Base-by-base conservation (phyloP, 2,113 vertebrate species). In the Menidia beryllina region DNA sequence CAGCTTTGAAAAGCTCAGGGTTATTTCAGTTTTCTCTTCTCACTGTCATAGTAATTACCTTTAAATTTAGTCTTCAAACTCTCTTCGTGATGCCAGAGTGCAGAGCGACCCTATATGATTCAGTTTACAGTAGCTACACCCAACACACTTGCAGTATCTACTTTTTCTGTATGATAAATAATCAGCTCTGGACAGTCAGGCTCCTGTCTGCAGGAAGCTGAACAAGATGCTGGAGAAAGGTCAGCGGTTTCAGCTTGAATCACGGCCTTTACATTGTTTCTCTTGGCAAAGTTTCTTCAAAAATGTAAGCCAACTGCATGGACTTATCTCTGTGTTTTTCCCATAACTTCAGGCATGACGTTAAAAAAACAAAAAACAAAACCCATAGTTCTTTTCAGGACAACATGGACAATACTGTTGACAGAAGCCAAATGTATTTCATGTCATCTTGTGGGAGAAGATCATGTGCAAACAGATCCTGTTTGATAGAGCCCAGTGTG, bases 21-120 rank as follows among this genome's bases (percentile, higher is more conserved):
- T 92, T 93, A 90, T 93, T 92, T 93, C 85, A 90, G 89, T 88
- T 89, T 91, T 91, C 79, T 89, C 88, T 88, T 71, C 81, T 91
- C 70, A 85, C 88, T 93, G 87, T 94, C 92, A 92, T 93, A 94
- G 92, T 86, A 94, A 92, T 94, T 94, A 93, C 90, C 91, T 92
- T 94, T 93, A 94, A 93, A 94, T 93, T 94, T 94, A 94, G 93
- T 93, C 86, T 84, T 85, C 80, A 91, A 90, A 82, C 87, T 90
- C 70, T 76, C 83, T 81, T 86, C 78, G 76, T 77, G 80, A 83
- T 90, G 83, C 87, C 85, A 85, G 77, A 69, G 79, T 69, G 73
- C 67, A 73, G 77, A 77, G 56, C 51, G 70, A 75, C 60, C 70
- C 81, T 88, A 92, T 91, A 92, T 71, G 84, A 84, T 89, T 79